Base-by-base conservation (phyloP, 1,140 invertebrate species). In the Nasonia vitripennis region DNA sequence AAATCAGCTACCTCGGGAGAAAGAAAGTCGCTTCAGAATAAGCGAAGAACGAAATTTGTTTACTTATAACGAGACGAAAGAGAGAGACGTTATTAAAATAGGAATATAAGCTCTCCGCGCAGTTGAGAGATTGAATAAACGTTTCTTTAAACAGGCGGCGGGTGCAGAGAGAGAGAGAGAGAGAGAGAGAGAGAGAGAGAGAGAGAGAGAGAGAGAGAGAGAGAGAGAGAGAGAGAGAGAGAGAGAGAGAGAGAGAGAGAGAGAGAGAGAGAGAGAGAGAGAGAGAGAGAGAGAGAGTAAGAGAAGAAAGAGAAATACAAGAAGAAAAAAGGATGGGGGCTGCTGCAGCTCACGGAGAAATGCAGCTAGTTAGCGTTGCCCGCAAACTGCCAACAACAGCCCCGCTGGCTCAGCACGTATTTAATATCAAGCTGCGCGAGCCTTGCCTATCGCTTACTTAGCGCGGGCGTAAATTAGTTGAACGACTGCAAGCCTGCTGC, bases 341-440 rank as follows among this genome's bases (percentile, higher is more conserved):
- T 27, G 41, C n/a, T 17, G 48, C 27, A 51, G 23, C 37, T 78
- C 51, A 41, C 6, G 70, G 17, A 73, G 80, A 81, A 73, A 81
- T 81, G 41, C 70, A 81, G 70, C 70, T 51, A 81, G 80, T 81
- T 81, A 71, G 67, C 67, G 79, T 31, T 71, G 68, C 14, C 70
- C 74, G 55, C 74, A 83, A 83, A 12, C 78, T 27, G 78, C 70
- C 74, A 41, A 27, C 41, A 75, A 75, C 51, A 81, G 78, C 74
- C 67, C 62, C 79, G 68, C 81, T 70, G 45, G 55, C 79, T 67
- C 81, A 68, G 84, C 87, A 87, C 86, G 87, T 88, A 88, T 88
- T 88, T 88, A 88, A 88, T 88, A 87, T 87, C 83, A 85, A 88
- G 81, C 84, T 83, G 83, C 41, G 41, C 27, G 31, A 3, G 14